Percentiles rank a stretch among this genome's conserved stretches.
Conservation (phyloP, 2,113 vertebrate species). For the Gallinago undulata region DNA sequence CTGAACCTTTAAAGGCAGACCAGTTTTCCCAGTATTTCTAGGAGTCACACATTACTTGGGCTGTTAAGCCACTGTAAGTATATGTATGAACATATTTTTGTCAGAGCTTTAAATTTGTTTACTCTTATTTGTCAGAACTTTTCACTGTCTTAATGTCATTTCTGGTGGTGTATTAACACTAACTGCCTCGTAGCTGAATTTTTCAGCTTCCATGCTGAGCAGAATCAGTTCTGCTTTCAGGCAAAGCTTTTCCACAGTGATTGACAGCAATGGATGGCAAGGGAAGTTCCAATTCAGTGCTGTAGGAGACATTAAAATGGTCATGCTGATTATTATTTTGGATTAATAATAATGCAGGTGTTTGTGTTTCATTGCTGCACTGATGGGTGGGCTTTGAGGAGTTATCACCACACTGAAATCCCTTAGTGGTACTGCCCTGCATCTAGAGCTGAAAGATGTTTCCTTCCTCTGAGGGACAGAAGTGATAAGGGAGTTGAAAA, state of each 20-base stretch:
- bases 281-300: background rate
- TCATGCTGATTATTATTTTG: constrained; percentile 46
- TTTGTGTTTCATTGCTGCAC: constrained; percentile 50
- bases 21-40: background rate
- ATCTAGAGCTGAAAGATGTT: constrained; percentile 37
- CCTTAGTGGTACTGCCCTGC: background rate
- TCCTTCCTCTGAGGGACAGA: constrained; percentile 22
- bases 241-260: constrained; percentile 34
- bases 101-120: constrained; percentile 3
- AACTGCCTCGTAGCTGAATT: background rate
- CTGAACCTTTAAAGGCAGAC: background rate
- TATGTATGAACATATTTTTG: background rate
- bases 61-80: background rate
- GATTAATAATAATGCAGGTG: constrained; percentile 53
- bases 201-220: constrained; percentile 31
- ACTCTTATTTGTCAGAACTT: constrained; percentile 3
- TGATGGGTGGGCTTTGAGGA: constrained; percentile 7
- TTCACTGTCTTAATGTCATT: constrained; percentile 18
- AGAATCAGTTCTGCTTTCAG: constrained; percentile 41
- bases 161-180: background rate
- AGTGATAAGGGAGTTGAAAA: constrained; percentile 36
- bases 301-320: background rate
- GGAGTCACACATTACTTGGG: background rate
- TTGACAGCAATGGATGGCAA: constrained; percentile 38
- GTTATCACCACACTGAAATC: constrained; percentile 3